Base-by-base conservation (phyloP, 92 coral and sea anemone species). In the Metridium senile region DNA sequence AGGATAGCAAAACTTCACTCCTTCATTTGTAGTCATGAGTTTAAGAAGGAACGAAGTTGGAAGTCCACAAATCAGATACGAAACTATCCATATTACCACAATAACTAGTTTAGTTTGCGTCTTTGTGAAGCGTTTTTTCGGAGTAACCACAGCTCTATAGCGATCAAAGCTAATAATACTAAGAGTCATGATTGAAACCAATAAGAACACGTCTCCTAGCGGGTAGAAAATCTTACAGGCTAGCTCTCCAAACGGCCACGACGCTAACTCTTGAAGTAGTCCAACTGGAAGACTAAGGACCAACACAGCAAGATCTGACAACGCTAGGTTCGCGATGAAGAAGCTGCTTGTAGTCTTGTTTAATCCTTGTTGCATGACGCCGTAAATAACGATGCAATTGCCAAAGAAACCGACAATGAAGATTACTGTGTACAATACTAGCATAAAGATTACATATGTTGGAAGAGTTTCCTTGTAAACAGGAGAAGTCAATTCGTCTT, bases 201-300 rank as follows among this genome's bases (percentile, higher is more conserved):
- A 70, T 31, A 96, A 73, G 69, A 92, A 96, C 9, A 96, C 99
- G 53, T 96, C 99, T n/a, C 99, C 94, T 2, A 96, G 75, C 20
- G 99, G 99, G 59, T 71, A 96, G 33, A 96, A 81, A 9, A 96
- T 89, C 82, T 93, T 93, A 27, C 99, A 96, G 0, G 97, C 89
- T n/a, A 92, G 56, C 32, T 96, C 99, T 0, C 99, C 99, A 32
- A 96, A 96, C 39, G 97, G 99, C 99, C 99, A 96, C 1, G 99
- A 96, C 0, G 96, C 93, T 35, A 96, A 87, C 46, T 96, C 94
- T 61, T 86, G 93, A 28, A 96, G 66, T 13, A 96, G 72, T 0
- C 92, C 93, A 25, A 93, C 89, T 0, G 99, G 99, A 11, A 96
- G 80, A 27, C 97, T 93, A 13, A 96, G 87, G 25, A 96, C 93